Percentiles rank a stretch among this genome's conserved stretches.
These are phyloP conservation scores for Luidia sarsii DNA, from an alignment of 53 echinoderm and acorn worm species.

Conservation along the genomic window DNA sequence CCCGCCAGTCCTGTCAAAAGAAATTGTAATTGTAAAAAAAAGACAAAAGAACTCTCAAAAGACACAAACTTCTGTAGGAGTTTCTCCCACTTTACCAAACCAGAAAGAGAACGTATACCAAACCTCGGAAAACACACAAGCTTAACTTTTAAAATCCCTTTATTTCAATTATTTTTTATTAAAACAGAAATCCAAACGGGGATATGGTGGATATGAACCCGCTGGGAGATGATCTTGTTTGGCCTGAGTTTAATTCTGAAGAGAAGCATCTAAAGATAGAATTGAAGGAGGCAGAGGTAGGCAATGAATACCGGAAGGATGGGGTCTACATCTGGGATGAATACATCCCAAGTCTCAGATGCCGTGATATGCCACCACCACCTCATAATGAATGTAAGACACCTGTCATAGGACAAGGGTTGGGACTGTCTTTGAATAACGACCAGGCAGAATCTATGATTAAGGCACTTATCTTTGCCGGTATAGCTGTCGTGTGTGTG, in stretches of 20 bases:
- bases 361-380: neutral
- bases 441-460: constrained; percentile 1
- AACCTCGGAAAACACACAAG: too few relatives aligned
- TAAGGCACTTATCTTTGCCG: neutral
- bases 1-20: too few relatives aligned
- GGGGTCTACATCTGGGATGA: constrained; percentile 10
- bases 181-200: neutral
- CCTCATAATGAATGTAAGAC: neutral
- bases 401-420: neutral
- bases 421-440: neutral
- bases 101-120: too few relatives aligned
- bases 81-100: too few relatives aligned
- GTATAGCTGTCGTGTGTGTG: neutral
- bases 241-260: constrained; percentile 28
- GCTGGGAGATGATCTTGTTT: too few relatives aligned
- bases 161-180: too few relatives aligned
- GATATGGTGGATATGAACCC: too few relatives aligned
- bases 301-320: neutral
- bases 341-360: neutral
- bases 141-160: too few relatives aligned
- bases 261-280: neutral
- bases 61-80: too few relatives aligned
- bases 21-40: too few relatives aligned
- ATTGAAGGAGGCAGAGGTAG: neutral
- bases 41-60: too few relatives aligned